Conservation (phyloP, 1,140 invertebrate species). For the Drosophila grimshawi region DNA sequence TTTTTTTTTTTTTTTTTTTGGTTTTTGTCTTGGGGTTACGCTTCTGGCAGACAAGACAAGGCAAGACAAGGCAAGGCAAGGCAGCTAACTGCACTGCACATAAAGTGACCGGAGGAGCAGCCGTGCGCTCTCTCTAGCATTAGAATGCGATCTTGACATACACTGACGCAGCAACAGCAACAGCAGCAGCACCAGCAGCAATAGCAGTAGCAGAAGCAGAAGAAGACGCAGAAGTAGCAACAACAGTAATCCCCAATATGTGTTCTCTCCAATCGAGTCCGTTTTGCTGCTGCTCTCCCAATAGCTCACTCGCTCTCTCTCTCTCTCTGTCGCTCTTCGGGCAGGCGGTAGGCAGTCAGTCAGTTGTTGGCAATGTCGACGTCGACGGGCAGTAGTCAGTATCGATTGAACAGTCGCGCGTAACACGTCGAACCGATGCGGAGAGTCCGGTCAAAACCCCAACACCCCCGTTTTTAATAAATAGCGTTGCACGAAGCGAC, state of each 20-base stretch:
- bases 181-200: conserved; percentile 26
- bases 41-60: conserved; percentile 7
- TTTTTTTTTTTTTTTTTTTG: neutral
- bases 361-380: conserved; percentile 17
- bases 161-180: conserved; percentile 31
- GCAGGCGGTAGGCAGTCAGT: conserved; percentile 33
- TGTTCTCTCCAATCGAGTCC: conserved; percentile 23
- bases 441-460: conserved; percentile 50
- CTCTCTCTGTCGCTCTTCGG: conserved; percentile 11
- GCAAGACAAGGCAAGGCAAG: too few relatives aligned
- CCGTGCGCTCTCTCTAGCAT: conserved; percentile 33
- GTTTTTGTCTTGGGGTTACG: conserved; percentile 18
- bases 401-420: conserved; percentile 80
- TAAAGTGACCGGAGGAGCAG: conserved; percentile 14
- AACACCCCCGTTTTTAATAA: conserved; percentile 71
- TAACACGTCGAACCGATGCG: conserved; percentile 74
- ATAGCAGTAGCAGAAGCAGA: conserved; percentile 3
- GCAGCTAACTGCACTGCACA: conserved; percentile 30
- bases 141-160: conserved; percentile 67
- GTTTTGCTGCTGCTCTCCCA: conserved; percentile 8
- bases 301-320: conserved; percentile 2
- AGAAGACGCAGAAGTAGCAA: neutral
- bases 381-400: conserved; percentile 49
- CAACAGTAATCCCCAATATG: conserved; percentile 1
- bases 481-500: conserved; percentile 71